phyloP scores from a whole-genome alignment of 2,888 invertebrate genomes.

The Lycia hirtaria region DNA sequence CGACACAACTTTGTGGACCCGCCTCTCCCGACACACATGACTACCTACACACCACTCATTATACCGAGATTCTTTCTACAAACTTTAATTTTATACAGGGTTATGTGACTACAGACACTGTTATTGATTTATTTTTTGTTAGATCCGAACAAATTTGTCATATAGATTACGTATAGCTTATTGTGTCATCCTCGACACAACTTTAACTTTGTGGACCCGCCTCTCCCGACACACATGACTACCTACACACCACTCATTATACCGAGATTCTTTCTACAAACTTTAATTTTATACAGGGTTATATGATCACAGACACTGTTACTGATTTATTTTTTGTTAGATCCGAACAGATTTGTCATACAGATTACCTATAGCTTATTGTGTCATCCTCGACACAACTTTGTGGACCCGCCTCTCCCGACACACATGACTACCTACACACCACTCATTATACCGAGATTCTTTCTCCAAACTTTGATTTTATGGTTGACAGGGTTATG shows the following conservation, averaged over 20 bases:
- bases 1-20: constrained; percentile 57
- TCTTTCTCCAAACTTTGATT: not conserved
- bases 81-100: no score
- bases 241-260: constrained; percentile 37
- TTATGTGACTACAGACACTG: no score
- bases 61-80: constrained; percentile 20
- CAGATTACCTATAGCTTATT: no score
- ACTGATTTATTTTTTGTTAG: no score
- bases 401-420: constrained; percentile 49
- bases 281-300: no score
- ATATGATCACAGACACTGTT: no score
- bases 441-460: constrained; percentile 34
- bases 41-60: constrained; percentile 36
- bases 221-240: constrained; percentile 19
- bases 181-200: constrained; percentile 59
- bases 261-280: constrained; percentile 12
- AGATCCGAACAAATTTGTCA: no score
- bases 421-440: constrained; percentile 25
- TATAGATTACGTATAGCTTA: no score
- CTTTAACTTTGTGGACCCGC: constrained; percentile 58
- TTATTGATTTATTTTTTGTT: no score
- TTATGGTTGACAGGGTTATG: no score
- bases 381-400: constrained; percentile 60
- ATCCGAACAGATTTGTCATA: no score
- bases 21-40: constrained; percentile 25